Conservation (phyloP, 2,888 invertebrate genomes). For the Epinotia demarniana region DNA sequence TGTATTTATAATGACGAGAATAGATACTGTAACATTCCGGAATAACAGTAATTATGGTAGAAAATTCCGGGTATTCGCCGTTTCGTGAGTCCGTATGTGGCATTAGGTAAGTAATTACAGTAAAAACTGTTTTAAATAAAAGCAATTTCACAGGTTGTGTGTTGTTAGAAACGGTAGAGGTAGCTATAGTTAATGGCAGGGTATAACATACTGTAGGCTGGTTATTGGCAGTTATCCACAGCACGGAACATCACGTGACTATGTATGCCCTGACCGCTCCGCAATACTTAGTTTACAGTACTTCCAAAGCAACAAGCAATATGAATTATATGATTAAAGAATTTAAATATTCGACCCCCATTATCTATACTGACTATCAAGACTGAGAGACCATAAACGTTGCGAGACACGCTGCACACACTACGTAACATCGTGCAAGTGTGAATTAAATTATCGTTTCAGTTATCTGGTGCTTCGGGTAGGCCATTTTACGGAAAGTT, state of each 20-base stretch:
- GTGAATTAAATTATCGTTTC: no score
- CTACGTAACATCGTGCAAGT: no score
- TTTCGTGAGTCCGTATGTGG: conserved; percentile 61
- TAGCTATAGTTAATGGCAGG: conserved; percentile 60
- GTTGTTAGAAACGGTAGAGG: conserved; percentile 53
- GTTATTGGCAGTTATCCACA: conserved; percentile 72
- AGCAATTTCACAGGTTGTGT: conserved; percentile 60
- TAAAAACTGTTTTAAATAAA: conserved; percentile 66
- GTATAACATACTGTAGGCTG: conserved; percentile 61
- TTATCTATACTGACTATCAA: neutral
- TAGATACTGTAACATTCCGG: neutral
- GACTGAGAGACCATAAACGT: no score
- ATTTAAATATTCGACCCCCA: neutral
- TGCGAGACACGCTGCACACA: no score
- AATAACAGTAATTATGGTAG: conserved; percentile 3
- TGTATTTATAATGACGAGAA: neutral
- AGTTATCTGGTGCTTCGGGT: no score
- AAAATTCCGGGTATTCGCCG: conserved; percentile 56
- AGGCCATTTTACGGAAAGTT: no score
- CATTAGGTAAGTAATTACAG: conserved; percentile 60
- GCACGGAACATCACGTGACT: conserved; percentile 74
- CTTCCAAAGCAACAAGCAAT: conserved; percentile 34
- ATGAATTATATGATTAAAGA: conserved; percentile 7
- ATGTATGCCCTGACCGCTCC: conserved; percentile 52
- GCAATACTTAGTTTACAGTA: conserved; percentile 48